Evolutionary conservation across 2,113 vertebrate species (phyloP), one percentile per base, ranked within the genome.

Genomic region (Holacanthus passer): DNA sequence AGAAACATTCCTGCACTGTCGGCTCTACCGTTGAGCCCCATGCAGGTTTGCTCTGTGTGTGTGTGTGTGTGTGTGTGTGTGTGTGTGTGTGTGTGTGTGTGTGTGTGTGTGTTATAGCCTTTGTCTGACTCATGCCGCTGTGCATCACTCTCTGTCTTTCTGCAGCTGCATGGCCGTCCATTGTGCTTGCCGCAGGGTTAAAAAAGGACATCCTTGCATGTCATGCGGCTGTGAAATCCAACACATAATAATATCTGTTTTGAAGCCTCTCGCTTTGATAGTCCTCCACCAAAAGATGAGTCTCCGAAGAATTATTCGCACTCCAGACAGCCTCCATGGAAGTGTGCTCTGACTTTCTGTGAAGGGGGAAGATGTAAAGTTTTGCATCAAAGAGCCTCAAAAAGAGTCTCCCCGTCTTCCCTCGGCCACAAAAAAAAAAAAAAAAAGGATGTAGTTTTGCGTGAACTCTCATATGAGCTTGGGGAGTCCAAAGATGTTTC

Each of bases 311-410:
- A 82, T 85, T 81, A 80, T 84, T 88, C 56, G 20, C 47, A 79
- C 63, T 87, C 64, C 75, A 63, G 68, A 73, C 69, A 73, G 78
- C 82, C 83, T 88, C 71, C 41, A 72, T 77, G 79, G 69, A 84
- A 81, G 48, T 87, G 82, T 85, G 79, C 67, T 81, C 27, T 72
- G 79, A 88, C 78, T 89, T 77, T 90, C 67, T 74, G 78, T 88
- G 88, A 92, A 90, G 52, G 53, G 37, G 59, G 32, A 39, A 81
- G 83, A 85, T 89, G 80, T 81, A 75, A 90, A 81, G 73, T 76
- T 84, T 79, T 77, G 84, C 83, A 92, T 92, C 81, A 88, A 92
- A 93, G 67, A 58, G 69, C 47, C 77, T 89, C 77, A 67, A 82
- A n/a, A 83, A 82, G 77, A 87, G 62, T 32, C 52, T 35, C 43